phyloP scores from a whole-genome alignment of 1,140 invertebrate species.

The Drosophila yakuba region DNA sequence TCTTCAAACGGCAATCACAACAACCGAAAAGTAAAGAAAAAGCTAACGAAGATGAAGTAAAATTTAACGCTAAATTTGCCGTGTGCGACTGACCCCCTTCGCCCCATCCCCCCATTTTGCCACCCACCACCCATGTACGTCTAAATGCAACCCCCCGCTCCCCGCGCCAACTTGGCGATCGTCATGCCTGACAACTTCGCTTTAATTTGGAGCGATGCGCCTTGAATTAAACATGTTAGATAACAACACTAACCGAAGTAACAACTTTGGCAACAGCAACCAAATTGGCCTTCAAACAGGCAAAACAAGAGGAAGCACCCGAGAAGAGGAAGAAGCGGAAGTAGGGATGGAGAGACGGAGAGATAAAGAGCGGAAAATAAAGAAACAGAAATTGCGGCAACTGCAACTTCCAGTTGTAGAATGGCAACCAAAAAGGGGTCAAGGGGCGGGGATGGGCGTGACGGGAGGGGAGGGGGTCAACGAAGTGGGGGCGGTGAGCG shows the following conservation, averaged over 20 bases:
- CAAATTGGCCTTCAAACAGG: constrained; percentile 39
- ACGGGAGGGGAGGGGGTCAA: not conserved
- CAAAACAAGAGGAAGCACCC: constrained; percentile 48
- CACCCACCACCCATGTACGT: constrained; percentile 1
- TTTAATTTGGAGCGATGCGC: constrained; percentile 73
- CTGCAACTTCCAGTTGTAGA: constrained; percentile 69
- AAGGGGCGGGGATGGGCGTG: not conserved
- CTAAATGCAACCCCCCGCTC: not conserved
- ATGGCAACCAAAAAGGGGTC: constrained; percentile 24
- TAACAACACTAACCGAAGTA: constrained; percentile 59
- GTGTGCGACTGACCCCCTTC: constrained; percentile 22
- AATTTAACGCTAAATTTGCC: constrained; percentile 79
- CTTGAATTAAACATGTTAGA: constrained; percentile 82
- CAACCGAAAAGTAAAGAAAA: constrained; percentile 22
- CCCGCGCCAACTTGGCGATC: not conserved
- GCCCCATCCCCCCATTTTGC: too few species aligned
- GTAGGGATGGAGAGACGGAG: not conserved
- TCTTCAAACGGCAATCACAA: constrained; percentile 38
- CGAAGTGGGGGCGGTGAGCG: constrained; percentile 2
- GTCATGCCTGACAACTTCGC: constrained; percentile 62
- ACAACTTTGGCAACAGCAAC: constrained; percentile 28
- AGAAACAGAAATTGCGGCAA: constrained; percentile 40
- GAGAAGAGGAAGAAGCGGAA: constrained; percentile 10
- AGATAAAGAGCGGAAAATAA: constrained; percentile 9
- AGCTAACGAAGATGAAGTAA: constrained; percentile 45